A percentile compares a stretch with the other conserved stretches of the same genome.
Evolutionary conservation across 2,113 vertebrate genomes (phyloP).

Genomic region (Psittacula cyanocephala): DNA sequence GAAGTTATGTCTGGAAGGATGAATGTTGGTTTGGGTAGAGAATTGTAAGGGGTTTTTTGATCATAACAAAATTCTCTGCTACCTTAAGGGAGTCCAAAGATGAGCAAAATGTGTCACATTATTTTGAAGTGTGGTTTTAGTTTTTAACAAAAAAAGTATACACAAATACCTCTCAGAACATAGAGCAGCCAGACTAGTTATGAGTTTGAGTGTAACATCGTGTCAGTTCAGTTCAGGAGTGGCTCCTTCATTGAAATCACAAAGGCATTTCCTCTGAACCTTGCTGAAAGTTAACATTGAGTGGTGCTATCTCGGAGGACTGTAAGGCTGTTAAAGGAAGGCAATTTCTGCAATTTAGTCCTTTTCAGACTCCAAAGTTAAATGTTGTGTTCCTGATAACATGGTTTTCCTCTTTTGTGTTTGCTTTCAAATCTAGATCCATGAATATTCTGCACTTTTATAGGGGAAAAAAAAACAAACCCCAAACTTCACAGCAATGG

Average conservation of each 20-base stretch:
- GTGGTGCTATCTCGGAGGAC: not conserved
- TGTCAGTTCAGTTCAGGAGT: not conserved
- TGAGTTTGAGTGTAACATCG: accelerated
- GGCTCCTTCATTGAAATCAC: not conserved
- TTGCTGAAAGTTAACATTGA: not conserved
- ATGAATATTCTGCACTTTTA: not conserved
- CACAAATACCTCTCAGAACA: not conserved
- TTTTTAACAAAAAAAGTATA: not conserved
- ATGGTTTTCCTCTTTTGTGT: not conserved
- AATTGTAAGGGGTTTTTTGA: not conserved
- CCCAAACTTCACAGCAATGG: not conserved
- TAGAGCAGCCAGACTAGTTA: not conserved
- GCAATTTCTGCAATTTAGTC: not conserved
- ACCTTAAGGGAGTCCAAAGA: not conserved
- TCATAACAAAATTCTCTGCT: not conserved
- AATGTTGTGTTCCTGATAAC: not conserved
- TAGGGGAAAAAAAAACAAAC: not conserved
- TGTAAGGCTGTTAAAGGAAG: not conserved
- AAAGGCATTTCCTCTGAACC: not conserved
- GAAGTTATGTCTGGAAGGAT: not conserved
- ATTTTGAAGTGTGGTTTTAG: not conserved
- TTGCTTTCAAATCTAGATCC: not conserved
- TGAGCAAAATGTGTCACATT: not conserved
- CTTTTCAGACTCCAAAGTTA: not conserved
- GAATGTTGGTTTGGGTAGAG: not conserved